Evolutionary conservation across 2,113 vertebrate species (phyloP).

Genomic region (Pelodiscus sinensis): DNA sequence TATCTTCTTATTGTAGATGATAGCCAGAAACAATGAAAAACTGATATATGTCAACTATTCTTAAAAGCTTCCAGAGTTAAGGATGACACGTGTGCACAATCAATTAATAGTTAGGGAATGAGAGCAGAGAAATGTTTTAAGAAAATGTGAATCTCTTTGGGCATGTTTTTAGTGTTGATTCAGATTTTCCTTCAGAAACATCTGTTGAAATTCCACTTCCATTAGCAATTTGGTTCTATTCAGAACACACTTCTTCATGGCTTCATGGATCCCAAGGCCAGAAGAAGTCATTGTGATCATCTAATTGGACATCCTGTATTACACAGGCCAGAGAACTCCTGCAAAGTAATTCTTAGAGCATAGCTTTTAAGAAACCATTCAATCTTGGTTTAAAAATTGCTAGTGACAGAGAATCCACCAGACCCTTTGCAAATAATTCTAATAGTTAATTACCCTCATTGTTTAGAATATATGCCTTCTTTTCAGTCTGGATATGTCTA

Average conservation of each 20-base stretch:
- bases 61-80: slow-evolving; percentile 69
- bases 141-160: slow-evolving; percentile 57
- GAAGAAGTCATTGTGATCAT: neutral
- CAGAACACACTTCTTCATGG: neutral
- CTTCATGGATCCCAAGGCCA: neutral
- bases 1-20: slow-evolving; percentile 59
- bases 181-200: slow-evolving; percentile 26
- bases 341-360: neutral
- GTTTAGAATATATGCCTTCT: neutral
- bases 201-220: slow-evolving; percentile 41
- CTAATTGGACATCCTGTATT: neutral
- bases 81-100: slow-evolving; percentile 52
- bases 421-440: neutral
- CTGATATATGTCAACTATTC: slow-evolving; percentile 68
- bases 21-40: slow-evolving; percentile 67
- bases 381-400: neutral
- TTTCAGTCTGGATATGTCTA: neutral
- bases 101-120: slow-evolving; percentile 42
- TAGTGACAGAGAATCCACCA: neutral
- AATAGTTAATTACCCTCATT: neutral
- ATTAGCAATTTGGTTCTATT: slow-evolving; percentile 31
- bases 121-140: slow-evolving; percentile 58
- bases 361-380: neutral
- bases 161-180: slow-evolving; percentile 30
- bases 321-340: neutral